Conservation (phyloP, 2,888 invertebrate genomes). For the Acronicta alni region DNA sequence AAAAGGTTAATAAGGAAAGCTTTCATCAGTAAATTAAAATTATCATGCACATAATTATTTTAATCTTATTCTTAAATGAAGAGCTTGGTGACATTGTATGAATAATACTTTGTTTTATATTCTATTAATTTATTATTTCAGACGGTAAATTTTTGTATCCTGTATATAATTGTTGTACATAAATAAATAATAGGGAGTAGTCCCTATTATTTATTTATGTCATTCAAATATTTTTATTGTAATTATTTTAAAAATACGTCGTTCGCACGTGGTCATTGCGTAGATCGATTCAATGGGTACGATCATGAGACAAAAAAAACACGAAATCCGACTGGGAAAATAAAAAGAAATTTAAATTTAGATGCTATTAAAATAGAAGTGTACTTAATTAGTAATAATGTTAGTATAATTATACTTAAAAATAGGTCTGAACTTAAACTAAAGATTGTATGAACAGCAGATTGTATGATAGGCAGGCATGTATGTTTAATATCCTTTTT, state of each 20-base stretch:
- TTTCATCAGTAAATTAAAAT: slow-evolving; percentile 50
- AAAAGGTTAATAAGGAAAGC: slow-evolving; percentile 52
- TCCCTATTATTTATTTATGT: slow-evolving; percentile 21
- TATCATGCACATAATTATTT: slow-evolving; percentile 35
- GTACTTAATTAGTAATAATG: background rate
- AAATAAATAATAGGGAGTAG: no score
- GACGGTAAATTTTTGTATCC: slow-evolving; percentile 19
- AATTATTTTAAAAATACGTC: background rate
- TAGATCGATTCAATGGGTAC: slow-evolving; percentile 14
- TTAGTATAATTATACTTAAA: no score
- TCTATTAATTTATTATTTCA: slow-evolving; percentile 24
- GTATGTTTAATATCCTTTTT: slow-evolving; percentile 2
- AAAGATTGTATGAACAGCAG: background rate
- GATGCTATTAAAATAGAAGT: background rate
- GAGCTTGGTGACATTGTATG: slow-evolving; percentile 33
- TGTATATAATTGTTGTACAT: no score
- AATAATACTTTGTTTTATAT: slow-evolving; percentile 27
- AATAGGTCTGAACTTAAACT: slow-evolving; percentile 8
- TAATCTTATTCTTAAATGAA: slow-evolving; percentile 26
- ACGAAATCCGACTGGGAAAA: slow-evolving; percentile 11
- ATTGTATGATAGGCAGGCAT: background rate
- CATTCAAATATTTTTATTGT: slow-evolving; percentile 6
- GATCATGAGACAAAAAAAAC: slow-evolving; percentile 15
- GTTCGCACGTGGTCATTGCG: slow-evolving; percentile 6
- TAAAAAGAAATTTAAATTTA: slow-evolving; percentile 2